phyloP scores from a whole-genome alignment of 1,140 invertebrate species.

The Drosophila aff. region DNA sequence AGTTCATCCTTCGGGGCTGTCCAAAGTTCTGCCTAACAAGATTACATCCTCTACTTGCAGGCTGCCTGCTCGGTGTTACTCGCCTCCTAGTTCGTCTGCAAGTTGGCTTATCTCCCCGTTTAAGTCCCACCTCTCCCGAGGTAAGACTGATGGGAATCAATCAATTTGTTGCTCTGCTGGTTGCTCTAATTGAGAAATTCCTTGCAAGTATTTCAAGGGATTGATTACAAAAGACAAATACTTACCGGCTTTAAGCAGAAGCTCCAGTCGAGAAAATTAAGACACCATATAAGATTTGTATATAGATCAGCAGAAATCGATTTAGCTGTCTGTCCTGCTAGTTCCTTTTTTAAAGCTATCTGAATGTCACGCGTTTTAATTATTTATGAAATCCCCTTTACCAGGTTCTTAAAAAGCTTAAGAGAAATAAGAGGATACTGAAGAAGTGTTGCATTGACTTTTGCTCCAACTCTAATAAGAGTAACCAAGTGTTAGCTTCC shows the following conservation, averaged over 20 bases:
- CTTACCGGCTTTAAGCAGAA: neutral
- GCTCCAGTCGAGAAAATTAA: neutral
- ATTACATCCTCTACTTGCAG: constrained; percentile 56
- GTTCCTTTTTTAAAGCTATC: no score
- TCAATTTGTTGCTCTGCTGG: constrained; percentile 73
- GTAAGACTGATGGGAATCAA: constrained; percentile 59
- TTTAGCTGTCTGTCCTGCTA: no score
- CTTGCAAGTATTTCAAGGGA: neutral
- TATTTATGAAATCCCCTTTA: no score
- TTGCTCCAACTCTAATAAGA: no score
- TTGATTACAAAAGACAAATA: neutral
- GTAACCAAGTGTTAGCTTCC: neutral
- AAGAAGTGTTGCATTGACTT: neutral
- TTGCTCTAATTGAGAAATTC: constrained; percentile 69
- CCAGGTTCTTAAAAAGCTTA: neutral
- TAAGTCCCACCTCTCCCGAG: constrained; percentile 15
- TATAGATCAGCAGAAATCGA: no score
- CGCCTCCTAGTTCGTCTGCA: constrained; percentile 27
- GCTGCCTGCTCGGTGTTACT: neutral
- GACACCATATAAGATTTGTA: no score
- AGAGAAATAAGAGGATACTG: neutral
- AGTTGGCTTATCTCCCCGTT: constrained; percentile 45
- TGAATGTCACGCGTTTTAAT: no score
- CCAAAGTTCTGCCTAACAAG: constrained; percentile 65
- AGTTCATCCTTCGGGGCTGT: constrained; percentile 34